These are phyloP conservation scores for Antennarius maculatus DNA, from an alignment of 2,797 vertebrate genomes.

Conservation along the genomic window DNA sequence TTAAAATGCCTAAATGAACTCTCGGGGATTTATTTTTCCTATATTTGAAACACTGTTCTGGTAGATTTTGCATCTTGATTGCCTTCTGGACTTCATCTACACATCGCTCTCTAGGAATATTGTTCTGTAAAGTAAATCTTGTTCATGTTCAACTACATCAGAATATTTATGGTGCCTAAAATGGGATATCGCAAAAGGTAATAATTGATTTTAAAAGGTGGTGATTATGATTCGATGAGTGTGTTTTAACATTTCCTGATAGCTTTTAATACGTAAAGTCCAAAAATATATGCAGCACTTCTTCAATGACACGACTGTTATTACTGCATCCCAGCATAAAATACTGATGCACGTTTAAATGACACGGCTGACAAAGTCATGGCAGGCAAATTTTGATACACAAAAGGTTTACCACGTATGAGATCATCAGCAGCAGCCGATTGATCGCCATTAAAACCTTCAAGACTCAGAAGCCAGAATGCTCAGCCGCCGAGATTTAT, in stretches of 20 bases:
- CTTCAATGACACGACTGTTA: too few relatives aligned
- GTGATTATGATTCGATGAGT: conserved; percentile 32
- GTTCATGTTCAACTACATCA: conserved; percentile 45
- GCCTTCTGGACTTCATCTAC: conserved; percentile 48
- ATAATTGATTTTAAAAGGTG: conserved; percentile 39
- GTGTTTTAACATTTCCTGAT: conserved; percentile 23
- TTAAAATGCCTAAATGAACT: conserved; percentile 28
- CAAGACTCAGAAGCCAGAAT: conserved; percentile 51
- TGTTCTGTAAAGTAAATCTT: conserved; percentile 56
- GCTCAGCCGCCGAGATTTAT: conserved; percentile 70
- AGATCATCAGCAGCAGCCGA: conserved; percentile 71
- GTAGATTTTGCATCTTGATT: conserved; percentile 37
- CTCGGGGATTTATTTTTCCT: conserved; percentile 38
- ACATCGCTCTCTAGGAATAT: conserved; percentile 37
- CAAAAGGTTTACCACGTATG: conserved; percentile 50
- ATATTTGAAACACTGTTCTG: conserved; percentile 32
- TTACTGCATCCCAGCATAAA: background rate
- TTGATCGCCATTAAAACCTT: conserved; percentile 78
- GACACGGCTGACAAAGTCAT: conserved; percentile 29
- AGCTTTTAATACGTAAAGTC: conserved; percentile 4
- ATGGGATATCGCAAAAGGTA: conserved; percentile 14
- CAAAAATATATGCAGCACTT: too few relatives aligned
- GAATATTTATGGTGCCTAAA: too few relatives aligned
- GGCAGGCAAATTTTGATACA: conserved; percentile 39
- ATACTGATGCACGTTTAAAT: background rate